A percentile compares a stretch with the other conserved stretches of the same genome.
These are phyloP conservation scores for Pheosia tremula DNA, from an alignment of 2,888 invertebrate genomes.

Conservation along the genomic window DNA sequence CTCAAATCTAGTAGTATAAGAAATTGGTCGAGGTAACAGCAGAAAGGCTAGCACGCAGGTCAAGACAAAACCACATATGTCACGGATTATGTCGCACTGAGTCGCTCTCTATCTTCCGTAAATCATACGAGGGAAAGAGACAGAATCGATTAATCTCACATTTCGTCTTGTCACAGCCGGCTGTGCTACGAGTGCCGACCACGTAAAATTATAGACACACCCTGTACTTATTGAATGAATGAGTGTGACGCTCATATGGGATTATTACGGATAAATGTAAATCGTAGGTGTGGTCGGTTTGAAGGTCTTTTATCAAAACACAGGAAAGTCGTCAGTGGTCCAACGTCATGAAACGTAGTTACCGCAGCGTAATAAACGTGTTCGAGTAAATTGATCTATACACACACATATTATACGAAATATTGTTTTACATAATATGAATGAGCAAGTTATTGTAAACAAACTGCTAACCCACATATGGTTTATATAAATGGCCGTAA, in stretches of 20 bases:
- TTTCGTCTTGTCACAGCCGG: too few relatives aligned
- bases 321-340: constrained; percentile 37
- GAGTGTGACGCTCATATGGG: constrained; percentile 53
- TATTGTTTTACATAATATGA: constrained; percentile 41
- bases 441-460: constrained; percentile 26
- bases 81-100: too few relatives aligned
- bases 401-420: constrained; percentile 46
- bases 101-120: too few relatives aligned
- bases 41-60: too few relatives aligned
- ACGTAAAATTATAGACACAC: constrained; percentile 53
- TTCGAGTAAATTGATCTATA: constrained; percentile 46
- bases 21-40: constrained; percentile 41
- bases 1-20: constrained; percentile 42
- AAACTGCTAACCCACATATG: constrained; percentile 18
- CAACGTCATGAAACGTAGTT: constrained; percentile 46
- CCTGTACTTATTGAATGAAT: constrained; percentile 61
- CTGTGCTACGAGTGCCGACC: constrained; percentile 40
- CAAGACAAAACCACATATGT: too few relatives aligned
- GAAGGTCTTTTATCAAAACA: constrained; percentile 49
- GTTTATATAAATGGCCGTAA: constrained; percentile 12
- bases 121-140: too few relatives aligned
- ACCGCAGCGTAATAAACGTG: constrained; percentile 43
- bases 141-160: too few relatives aligned
- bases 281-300: constrained; percentile 44
- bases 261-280: constrained; percentile 46